These are phyloP conservation scores for Pangasius macronema DNA, from an alignment of 2,797 vertebrate species.

Conservation along the genomic window DNA sequence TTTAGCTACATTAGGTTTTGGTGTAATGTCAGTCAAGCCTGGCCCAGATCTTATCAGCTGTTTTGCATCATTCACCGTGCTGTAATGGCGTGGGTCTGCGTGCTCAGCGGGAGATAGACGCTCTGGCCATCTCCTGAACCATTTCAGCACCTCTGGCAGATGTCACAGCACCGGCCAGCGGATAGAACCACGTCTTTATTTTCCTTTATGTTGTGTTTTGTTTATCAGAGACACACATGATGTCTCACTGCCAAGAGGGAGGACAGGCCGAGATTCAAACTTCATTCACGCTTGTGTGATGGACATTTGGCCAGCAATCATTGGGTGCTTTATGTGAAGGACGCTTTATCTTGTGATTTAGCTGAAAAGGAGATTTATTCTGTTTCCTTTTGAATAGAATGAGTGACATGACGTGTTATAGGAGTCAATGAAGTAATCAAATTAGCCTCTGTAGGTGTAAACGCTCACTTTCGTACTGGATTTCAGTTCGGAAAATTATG, in stretches of 20 bases:
- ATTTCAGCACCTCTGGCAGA: slow-evolving; percentile 77
- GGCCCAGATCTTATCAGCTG: slow-evolving; percentile 79
- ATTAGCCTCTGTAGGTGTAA: neutral
- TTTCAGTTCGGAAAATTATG: neutral
- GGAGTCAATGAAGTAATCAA: neutral
- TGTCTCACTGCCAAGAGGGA: slow-evolving; percentile 71
- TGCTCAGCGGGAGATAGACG: slow-evolving; percentile 64
- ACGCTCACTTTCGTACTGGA: neutral
- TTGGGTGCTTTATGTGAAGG: slow-evolving; percentile 20
- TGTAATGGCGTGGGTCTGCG: slow-evolving; percentile 56
- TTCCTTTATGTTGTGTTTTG: slow-evolving; percentile 39
- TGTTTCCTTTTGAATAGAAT: slow-evolving; percentile 11
- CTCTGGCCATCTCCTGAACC: slow-evolving; percentile 76
- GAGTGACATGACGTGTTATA: neutral
- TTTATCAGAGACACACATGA: slow-evolving; percentile 80
- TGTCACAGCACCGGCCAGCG: slow-evolving; percentile 75
- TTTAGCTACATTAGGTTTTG: slow-evolving; percentile 82
- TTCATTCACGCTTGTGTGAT: slow-evolving; percentile 48
- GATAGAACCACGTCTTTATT: slow-evolving; percentile 73
- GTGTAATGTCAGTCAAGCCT: slow-evolving; percentile 82
- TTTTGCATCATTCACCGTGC: slow-evolving; percentile 80
- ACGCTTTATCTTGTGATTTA: slow-evolving; percentile 40
- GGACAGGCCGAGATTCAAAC: slow-evolving; percentile 63
- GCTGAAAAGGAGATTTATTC: slow-evolving; percentile 26
- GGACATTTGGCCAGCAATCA: slow-evolving; percentile 35